Conservation (phyloP, 1,140 invertebrate genomes). For the Adoxophyes honmai region DNA sequence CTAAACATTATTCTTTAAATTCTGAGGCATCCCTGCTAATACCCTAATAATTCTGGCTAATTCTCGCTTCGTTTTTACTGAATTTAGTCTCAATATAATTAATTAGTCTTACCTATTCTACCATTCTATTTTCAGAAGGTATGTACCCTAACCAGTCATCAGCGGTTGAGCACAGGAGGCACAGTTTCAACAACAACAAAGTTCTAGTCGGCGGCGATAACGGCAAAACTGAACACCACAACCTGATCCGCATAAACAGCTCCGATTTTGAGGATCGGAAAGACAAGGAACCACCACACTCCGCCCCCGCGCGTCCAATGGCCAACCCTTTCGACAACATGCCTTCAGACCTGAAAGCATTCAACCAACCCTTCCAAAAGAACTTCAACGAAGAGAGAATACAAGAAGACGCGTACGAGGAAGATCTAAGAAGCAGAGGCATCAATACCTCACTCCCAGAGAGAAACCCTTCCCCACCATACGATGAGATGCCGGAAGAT, state of each 20-base stretch:
- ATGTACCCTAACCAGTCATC: constrained; percentile 38
- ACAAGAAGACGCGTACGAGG: constrained; percentile 36
- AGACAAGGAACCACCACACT: constrained; percentile 22
- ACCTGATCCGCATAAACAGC: constrained; percentile 35
- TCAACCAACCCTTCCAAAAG: constrained; percentile 33
- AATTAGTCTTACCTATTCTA: too few species aligned
- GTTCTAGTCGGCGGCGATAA: constrained; percentile 63
- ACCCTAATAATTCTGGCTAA: too few species aligned
- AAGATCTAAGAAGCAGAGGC: constrained; percentile 37
- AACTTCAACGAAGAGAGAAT: constrained; percentile 29
- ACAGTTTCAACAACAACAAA: constrained; percentile 68
- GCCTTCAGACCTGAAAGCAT: constrained; percentile 42
- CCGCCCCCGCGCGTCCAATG: constrained; percentile 34
- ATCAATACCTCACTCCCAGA: constrained; percentile 24
- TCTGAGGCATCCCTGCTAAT: too few species aligned
- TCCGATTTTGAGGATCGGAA: background rate
- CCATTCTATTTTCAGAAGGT: constrained; percentile 42
- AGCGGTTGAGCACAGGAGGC: constrained; percentile 31
- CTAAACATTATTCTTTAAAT: too few species aligned
- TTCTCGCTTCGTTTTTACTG: too few species aligned
- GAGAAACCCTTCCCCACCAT: constrained; percentile 33
- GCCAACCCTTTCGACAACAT: constrained; percentile 61
- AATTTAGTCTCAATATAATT: too few species aligned
- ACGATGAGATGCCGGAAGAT: constrained; percentile 33
- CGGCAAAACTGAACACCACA: constrained; percentile 36